Evolutionary conservation across 2,888 invertebrate species (phyloP).

Genomic region (Melieria crassipennis): DNA sequence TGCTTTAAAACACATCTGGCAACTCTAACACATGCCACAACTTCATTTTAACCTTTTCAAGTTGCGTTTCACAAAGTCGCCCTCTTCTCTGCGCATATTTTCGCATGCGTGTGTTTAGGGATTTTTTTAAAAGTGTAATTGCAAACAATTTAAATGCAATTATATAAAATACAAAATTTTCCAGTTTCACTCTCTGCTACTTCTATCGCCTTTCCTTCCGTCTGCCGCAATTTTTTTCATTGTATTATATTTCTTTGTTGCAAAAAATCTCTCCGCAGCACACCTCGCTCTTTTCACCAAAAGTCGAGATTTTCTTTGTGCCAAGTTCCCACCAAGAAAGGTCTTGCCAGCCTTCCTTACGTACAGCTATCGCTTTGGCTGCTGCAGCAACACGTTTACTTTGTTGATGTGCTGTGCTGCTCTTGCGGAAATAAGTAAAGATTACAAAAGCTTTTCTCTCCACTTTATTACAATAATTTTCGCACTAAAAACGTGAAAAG

Average conservation of each 20-base stretch:
- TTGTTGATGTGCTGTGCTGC: constrained; percentile 4
- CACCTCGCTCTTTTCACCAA: background rate
- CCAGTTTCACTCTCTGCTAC: constrained; percentile 15
- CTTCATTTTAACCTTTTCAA: too few species aligned
- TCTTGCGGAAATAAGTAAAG: background rate
- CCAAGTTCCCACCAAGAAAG: constrained; percentile 9
- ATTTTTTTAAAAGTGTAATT: constrained; percentile 45
- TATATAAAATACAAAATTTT: constrained; percentile 39
- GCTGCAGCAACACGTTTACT: constrained; percentile 25
- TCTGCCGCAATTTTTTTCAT: constrained; percentile 5
- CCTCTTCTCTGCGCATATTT: background rate
- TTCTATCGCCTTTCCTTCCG: constrained; percentile 20
- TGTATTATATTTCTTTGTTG: constrained; percentile 2
- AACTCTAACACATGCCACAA: too few species aligned
- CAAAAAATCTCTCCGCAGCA: background rate
- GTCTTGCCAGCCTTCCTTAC: constrained; percentile 9
- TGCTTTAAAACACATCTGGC: too few species aligned
- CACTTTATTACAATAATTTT: constrained; percentile 29
- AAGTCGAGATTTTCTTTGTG: constrained; percentile 27
- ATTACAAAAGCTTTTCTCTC: constrained; percentile 2
- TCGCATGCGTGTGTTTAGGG: constrained; percentile 1
- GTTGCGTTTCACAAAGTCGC: too few species aligned
- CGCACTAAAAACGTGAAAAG: constrained; percentile 18
- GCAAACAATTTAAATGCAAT: constrained; percentile 60
- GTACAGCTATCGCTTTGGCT: constrained; percentile 13